A percentile compares a stretch with the other conserved stretches of the same genome.
Conservation (phyloP, 2,888 invertebrate genomes). For the Drosophila diplacantha region DNA sequence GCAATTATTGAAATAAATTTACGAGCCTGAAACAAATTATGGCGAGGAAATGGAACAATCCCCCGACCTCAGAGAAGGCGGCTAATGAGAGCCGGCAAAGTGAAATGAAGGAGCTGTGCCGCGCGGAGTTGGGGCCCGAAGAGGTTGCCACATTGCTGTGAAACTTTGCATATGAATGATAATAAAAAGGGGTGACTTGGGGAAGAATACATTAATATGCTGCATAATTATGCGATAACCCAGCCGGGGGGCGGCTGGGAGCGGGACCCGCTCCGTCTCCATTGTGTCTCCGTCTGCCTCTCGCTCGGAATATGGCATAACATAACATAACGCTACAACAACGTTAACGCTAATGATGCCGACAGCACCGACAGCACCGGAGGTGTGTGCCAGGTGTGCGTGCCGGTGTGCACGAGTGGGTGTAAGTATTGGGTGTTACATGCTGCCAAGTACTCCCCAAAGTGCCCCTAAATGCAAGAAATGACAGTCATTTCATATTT, state of each 20-base stretch:
- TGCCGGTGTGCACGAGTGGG: conserved; percentile 29
- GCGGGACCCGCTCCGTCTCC: conserved; percentile 1
- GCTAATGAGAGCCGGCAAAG: conserved; percentile 48
- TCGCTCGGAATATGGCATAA: conserved; percentile 33
- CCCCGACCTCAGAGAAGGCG: conserved; percentile 17
- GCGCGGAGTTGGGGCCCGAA: conserved; percentile 8
- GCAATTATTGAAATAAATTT: conserved; percentile 61
- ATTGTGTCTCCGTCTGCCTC: neutral
- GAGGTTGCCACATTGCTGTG: conserved; percentile 39
- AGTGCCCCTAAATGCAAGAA: conserved; percentile 73
- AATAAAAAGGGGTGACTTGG: conserved; percentile 32
- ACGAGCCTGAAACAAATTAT: conserved; percentile 41
- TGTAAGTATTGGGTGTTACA: conserved; percentile 69
- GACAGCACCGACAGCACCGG: neutral
- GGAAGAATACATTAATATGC: conserved; percentile 64
- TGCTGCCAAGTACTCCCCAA: conserved; percentile 71
- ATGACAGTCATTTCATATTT: conserved; percentile 71
- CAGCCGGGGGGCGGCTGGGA: neutral
- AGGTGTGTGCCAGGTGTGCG: conserved; percentile 50
- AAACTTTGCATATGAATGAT: conserved; percentile 62
- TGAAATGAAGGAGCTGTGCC: conserved; percentile 45
- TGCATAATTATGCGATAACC: conserved; percentile 69
- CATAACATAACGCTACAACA: conserved; percentile 63
- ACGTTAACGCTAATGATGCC: conserved; percentile 74
- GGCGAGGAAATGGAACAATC: conserved; percentile 31